phyloP scores from a whole-genome alignment of 1,140 invertebrate species.

The Metopolophium dirhodum region DNA sequence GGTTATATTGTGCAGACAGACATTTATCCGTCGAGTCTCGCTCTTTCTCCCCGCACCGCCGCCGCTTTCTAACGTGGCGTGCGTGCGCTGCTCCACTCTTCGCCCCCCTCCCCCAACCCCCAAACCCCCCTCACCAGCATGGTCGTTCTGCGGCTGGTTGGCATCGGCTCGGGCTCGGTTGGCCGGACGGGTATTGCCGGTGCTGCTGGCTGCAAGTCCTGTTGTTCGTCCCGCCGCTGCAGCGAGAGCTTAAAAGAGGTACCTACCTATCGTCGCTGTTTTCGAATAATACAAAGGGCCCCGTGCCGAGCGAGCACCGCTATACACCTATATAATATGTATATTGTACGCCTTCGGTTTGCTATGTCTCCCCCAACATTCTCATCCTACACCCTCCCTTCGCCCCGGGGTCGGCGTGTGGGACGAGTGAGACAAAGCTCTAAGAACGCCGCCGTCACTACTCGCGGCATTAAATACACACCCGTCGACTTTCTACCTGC shows the following conservation, averaged over 20 bases:
- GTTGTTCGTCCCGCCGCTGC: background rate
- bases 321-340: background rate
- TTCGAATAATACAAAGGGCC: background rate
- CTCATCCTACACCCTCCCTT: too few relatives aligned
- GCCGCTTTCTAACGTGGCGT: background rate
- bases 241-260: background rate
- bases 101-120: background rate
- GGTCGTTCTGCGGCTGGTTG: background rate
- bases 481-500: background rate
- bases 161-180: background rate
- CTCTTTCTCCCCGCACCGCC: background rate
- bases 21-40: background rate
- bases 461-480: background rate
- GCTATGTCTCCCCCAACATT: background rate
- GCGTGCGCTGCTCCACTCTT: background rate
- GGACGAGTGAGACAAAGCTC: background rate
- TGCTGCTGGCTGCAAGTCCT: background rate
- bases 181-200: background rate
- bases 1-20: slow-evolving; percentile 30
- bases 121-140: too few relatives aligned
- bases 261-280: background rate
- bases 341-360: background rate
- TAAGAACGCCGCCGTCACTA: background rate
- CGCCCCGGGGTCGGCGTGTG: background rate
- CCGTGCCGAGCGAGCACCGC: background rate